Percentiles rank a stretch among this genome's conserved stretches.
Conservation (phyloP, 2,113 vertebrate genomes). For the Poecile atricapillus region DNA sequence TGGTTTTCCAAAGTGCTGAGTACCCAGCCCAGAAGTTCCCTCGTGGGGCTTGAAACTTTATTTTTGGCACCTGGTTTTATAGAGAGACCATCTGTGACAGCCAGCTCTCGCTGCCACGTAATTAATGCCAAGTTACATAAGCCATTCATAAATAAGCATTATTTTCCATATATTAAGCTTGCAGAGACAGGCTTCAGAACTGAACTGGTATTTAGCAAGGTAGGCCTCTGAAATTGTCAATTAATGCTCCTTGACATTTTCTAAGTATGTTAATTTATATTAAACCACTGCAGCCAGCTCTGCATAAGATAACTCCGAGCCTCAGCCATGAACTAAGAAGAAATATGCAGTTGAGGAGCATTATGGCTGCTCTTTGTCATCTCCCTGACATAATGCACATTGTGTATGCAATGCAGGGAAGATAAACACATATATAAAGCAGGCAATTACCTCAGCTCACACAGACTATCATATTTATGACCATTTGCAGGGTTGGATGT, state of each 20-base stretch:
- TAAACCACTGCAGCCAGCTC: constrained; percentile 3
- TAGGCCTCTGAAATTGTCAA: constrained; percentile 31
- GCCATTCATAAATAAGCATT: constrained; percentile 30
- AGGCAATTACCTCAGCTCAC: constrained; percentile 38
- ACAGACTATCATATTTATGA: constrained; percentile 32
- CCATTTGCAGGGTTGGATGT: background rate
- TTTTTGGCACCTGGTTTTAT: background rate
- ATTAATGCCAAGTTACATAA: constrained; percentile 30
- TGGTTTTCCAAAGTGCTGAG: constrained; percentile 1
- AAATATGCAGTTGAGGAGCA: background rate
- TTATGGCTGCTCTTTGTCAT: constrained; percentile 22
- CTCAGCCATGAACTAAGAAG: background rate
- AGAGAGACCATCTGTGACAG: background rate
- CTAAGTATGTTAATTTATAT: constrained; percentile 29
- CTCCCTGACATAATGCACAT: constrained; percentile 8
- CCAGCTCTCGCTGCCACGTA: background rate
- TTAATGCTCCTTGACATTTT: constrained; percentile 59
- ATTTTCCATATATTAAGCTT: constrained; percentile 19
- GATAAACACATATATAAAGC: constrained; percentile 55
- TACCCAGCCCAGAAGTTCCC: background rate
- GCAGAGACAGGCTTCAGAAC: background rate
- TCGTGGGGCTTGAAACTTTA: background rate
- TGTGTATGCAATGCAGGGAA: background rate
- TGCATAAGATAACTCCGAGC: background rate
- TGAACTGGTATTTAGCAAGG: background rate